phyloP scores from a whole-genome alignment of 2,113 vertebrate species.

The Thamnophis sirtalis region DNA sequence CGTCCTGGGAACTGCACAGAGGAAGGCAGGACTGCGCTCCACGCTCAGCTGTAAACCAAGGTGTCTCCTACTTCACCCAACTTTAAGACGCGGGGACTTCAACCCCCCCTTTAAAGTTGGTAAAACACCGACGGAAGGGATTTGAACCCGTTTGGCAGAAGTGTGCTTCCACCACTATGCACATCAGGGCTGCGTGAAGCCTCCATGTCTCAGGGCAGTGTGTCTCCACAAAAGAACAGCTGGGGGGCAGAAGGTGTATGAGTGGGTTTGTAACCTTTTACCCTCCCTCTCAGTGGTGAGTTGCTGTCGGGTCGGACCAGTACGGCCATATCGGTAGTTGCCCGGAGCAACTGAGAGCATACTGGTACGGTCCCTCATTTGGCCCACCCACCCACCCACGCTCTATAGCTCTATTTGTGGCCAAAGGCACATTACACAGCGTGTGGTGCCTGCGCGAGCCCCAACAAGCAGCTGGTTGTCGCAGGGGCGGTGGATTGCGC shows the following conservation, averaged over 20 bases:
- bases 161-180: fast-evolving
- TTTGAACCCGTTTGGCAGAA: neutral
- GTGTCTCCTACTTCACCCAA: neutral
- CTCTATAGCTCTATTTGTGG: too few relatives aligned
- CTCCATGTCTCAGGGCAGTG: neutral
- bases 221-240: neutral
- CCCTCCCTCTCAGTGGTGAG: neutral
- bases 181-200: neutral
- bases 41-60: neutral
- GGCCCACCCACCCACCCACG: too few relatives aligned
- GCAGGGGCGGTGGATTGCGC: too few relatives aligned
- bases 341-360: too few relatives aligned
- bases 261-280: neutral
- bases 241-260: too few relatives aligned
- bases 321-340: too few relatives aligned
- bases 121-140: neutral
- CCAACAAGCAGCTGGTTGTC: too few relatives aligned
- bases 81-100: neutral
- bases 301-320: too few relatives aligned
- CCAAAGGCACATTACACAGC: too few relatives aligned
- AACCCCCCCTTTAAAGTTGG: neutral
- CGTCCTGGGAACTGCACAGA: neutral
- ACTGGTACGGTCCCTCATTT: too few relatives aligned
- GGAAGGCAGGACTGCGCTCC: neutral
- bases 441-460: too few relatives aligned